Evolutionary conservation across 2,113 vertebrate genomes (phyloP).

Genomic region (Meles meles): DNA sequence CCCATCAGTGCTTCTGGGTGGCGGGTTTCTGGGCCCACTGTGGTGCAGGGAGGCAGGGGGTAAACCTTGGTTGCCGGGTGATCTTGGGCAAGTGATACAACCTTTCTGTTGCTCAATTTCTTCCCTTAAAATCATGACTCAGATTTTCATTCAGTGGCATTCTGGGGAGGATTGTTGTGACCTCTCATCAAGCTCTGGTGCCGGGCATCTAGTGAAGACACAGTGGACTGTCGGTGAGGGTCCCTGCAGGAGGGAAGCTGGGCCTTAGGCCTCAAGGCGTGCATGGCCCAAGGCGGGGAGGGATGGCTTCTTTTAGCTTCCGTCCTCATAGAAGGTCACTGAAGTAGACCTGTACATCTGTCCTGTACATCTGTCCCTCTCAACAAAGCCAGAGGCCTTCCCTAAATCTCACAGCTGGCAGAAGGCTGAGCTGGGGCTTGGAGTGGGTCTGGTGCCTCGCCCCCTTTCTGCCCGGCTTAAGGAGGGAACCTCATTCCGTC

Average conservation of each 20-base stretch:
- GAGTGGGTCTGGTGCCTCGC: neutral
- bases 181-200: neutral
- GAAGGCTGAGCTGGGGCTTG: neutral
- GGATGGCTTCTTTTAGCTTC: neutral
- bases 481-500: neutral
- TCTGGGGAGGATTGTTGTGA: neutral
- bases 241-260: neutral
- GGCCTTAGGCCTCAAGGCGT: neutral
- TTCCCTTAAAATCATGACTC: neutral
- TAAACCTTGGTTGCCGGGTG: neutral
- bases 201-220: neutral
- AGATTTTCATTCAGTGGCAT: too few species aligned
- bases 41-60: accelerated
- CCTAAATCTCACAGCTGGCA: neutral
- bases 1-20: accelerated
- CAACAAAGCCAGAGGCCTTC: neutral
- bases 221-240: neutral
- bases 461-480: neutral
- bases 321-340: neutral
- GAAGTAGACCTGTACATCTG: neutral
- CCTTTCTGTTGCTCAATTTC: neutral
- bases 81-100: neutral
- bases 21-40: accelerated
- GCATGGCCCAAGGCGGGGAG: accelerated
- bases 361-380: neutral